A percentile compares a stretch with the other conserved stretches of the same genome.
Evolutionary conservation across 2,888 invertebrate genomes (phyloP).

Genomic region (Hydroisotoma schaefferi): DNA sequence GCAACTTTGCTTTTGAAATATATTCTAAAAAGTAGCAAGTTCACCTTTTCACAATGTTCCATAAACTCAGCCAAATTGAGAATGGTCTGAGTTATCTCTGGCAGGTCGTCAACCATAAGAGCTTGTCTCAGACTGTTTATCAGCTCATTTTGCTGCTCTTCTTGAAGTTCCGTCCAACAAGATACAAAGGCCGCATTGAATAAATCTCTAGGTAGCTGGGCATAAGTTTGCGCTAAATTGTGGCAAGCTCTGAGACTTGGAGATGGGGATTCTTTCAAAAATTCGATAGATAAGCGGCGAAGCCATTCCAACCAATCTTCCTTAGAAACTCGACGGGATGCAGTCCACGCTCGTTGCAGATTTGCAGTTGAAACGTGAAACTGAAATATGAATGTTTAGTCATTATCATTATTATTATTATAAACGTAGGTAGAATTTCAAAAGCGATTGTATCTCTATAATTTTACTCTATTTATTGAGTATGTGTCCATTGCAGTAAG

Average conservation of each 20-base stretch:
- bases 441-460: slow-evolving; percentile 18
- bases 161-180: slow-evolving; percentile 93
- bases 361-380: slow-evolving; percentile 78
- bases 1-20: not conserved
- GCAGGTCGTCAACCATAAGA: slow-evolving; percentile 84
- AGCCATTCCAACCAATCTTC: slow-evolving; percentile 99
- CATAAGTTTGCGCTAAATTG: slow-evolving; percentile 87
- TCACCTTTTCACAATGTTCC: slow-evolving; percentile 89
- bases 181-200: slow-evolving; percentile 99
- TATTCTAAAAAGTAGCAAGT: not conserved
- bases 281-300: slow-evolving; percentile 81
- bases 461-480: slow-evolving; percentile 65
- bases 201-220: slow-evolving; percentile 88
- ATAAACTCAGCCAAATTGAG: slow-evolving; percentile 98
- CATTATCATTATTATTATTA: not conserved
- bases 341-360: slow-evolving; percentile 87
- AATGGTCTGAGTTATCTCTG: slow-evolving; percentile 93
- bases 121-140: slow-evolving; percentile 84
- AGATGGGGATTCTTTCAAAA: slow-evolving; percentile 92
- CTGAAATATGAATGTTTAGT: slow-evolving; percentile 50
- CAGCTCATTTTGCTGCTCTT: slow-evolving; percentile 74
- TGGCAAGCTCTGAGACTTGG: slow-evolving; percentile 91
- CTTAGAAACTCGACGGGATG: slow-evolving; percentile 85
- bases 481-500: slow-evolving; percentile 65
- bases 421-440: not conserved